Evolutionary conservation across 1,140 invertebrate genomes (phyloP), one percentile per base, ranked within the genome.

Genomic region (Calephelis virginiensis): DNA sequence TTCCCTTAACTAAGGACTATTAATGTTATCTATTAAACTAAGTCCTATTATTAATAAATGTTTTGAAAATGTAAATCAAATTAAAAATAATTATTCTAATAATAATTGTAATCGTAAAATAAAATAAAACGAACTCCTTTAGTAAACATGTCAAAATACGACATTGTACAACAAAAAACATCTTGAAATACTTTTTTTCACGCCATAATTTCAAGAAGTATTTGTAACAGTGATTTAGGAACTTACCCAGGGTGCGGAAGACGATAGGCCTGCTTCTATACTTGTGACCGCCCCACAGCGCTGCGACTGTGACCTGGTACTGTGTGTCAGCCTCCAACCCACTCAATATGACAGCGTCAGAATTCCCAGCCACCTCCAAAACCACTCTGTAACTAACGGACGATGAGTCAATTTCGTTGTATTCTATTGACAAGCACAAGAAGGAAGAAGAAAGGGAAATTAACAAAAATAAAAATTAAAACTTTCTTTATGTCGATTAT

Each of bases 381-480:
- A 97, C 95, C 93, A 96, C 95, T 94, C 96, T 96, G 95, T 96
- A 97, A 96, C 96, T 97, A 95, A 95, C 92, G 89, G 74, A 75
- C 77, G 66, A 87, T 90, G 82, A 89, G 85, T 91, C 88, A 89
- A 85, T 85, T 86, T 86, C 81, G 79, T 82, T 70, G 85, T 82
- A 78, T 76, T 86, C 76, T 79, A 80, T 72, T 71, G 64, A 56
- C 73, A 85, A 77, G 82, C 71, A 45, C 49, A 43, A 56, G 56
- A 77, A 77, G 70, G 72, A 75, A 71, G 67, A 78, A 76, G 73
- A 85, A 78, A 76, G 74, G 64, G 70, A 71, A 78, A 66, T 64
- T 56, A 69, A 73, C 46, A n/a, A 49, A 38, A 65, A 40, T 62
- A 28, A 46, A 71, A 43, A 28, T 28, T 28, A 4, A 4, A 28